Base-by-base conservation (phyloP, 2,888 invertebrate species). In the Athalia circularis region DNA sequence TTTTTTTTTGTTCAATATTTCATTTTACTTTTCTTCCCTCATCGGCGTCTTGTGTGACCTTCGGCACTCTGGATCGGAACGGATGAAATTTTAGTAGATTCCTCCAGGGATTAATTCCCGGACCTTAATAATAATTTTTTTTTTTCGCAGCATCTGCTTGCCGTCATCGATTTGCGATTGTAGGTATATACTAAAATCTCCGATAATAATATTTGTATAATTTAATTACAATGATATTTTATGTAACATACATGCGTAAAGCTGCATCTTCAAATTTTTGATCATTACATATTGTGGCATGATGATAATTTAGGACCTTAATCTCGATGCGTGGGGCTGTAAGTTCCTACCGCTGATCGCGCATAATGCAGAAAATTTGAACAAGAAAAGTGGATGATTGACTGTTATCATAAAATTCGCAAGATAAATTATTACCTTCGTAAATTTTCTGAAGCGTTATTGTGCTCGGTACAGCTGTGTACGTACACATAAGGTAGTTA, bases 321-420 rank as follows among this genome's bases (percentile, higher is more conserved):
- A 29, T 29, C 29, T 29, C 29, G 29, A 29, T 29, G 29, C 29
- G 29, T 29, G 29, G 29, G 29, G 29, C 29, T 29, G 29, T 29
- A 29, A 29, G 29, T 29, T 1, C 29, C 29, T 29, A 29, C 29
- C 29, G 29, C 0, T 29, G 29, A 29, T 29, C 29, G 29, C 29
- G 29, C 29, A 29, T 29, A 29, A 29, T 29, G 29, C 29, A 29
- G 65, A 52, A n/a, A 29, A 15, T 59, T 59, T 15, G 11, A 59
- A 15, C 43, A 72, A 72, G 72, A 57, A 72, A 72, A 72, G 6
- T 72, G 72, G 72, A 72, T 72, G 45, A 72, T 72, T 72, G 72
- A 59, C 72, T 72, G 72, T 72, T 72, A 47, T 72, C 57, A 47
- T 59, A 47, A 72, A 72, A 72, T 72, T 72, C 45, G 52, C 45